Evolutionary conservation across 2,113 vertebrate genomes (phyloP).

Genomic region (Neoarius graeffei): DNA sequence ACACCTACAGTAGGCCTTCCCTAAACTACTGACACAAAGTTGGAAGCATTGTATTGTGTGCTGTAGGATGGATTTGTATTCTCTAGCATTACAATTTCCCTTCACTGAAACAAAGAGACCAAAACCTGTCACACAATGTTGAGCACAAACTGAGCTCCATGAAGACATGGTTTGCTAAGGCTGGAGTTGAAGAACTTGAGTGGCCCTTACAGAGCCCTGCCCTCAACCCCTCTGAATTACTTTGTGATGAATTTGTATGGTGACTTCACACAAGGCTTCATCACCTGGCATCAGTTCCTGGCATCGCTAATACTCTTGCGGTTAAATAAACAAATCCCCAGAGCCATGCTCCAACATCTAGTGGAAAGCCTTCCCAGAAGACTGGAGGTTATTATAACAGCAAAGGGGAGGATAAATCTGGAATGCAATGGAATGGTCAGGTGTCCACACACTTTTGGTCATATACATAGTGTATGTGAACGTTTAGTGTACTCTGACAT

Average conservation of each 20-base stretch:
- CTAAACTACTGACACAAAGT: not conserved
- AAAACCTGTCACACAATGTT: not conserved
- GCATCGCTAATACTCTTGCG: not conserved
- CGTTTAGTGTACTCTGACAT: not conserved
- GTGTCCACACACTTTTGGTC: too few species aligned
- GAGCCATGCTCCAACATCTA: too few species aligned
- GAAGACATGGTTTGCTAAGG: not conserved
- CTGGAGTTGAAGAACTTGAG: not conserved
- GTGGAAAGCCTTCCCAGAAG: too few species aligned
- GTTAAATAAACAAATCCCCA: not conserved
- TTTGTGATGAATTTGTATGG: not conserved
- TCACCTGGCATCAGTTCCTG: not conserved
- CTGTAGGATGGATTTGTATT: not conserved
- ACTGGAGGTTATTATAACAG: too few species aligned
- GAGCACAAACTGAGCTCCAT: not conserved
- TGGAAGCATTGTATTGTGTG: not conserved
- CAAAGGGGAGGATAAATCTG: too few species aligned
- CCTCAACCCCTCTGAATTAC: not conserved
- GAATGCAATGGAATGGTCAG: too few species aligned
- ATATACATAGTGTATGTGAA: not conserved
- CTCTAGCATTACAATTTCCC: not conserved
- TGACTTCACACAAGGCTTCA: not conserved
- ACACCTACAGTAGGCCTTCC: not conserved
- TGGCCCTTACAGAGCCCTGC: not conserved
- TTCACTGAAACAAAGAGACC: not conserved